Evolutionary conservation across 2,888 invertebrate genomes (phyloP).

Genomic region (Archips crataeganus): DNA sequence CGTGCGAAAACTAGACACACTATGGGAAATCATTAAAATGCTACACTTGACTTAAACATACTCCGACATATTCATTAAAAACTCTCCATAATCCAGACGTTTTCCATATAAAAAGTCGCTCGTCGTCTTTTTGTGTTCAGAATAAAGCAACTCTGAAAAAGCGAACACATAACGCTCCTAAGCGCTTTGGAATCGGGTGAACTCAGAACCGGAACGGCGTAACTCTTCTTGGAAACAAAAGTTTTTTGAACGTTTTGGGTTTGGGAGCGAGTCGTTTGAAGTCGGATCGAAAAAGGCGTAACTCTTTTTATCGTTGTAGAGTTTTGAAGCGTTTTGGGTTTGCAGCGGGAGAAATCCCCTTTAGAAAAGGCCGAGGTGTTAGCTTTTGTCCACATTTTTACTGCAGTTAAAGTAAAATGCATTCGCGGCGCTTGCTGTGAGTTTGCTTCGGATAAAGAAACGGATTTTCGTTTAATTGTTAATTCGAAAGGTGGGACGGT

Average conservation of each 20-base stretch:
- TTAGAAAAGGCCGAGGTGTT: slow-evolving; percentile 38
- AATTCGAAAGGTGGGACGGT: neutral
- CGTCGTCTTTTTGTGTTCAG: slow-evolving; percentile 31
- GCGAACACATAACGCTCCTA: slow-evolving; percentile 33
- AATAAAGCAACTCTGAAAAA: slow-evolving; percentile 38
- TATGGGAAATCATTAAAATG: neutral
- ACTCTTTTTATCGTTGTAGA: slow-evolving; percentile 5
- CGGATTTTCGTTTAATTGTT: neutral
- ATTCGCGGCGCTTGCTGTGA: slow-evolving; percentile 11
- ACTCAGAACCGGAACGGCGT: slow-evolving; percentile 1
- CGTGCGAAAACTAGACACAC: neutral
- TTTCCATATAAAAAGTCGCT: slow-evolving; percentile 26
- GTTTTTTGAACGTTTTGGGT: neutral
- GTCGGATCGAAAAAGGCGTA: slow-evolving; percentile 10
- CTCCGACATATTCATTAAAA: slow-evolving; percentile 7
- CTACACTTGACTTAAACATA: neutral
- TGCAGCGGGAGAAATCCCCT: slow-evolving; percentile 5
- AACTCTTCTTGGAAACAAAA: neutral
- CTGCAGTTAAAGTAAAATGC: slow-evolving; percentile 17
- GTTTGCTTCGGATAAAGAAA: slow-evolving; percentile 7
- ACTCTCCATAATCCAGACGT: slow-evolving; percentile 20
- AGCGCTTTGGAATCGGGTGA: slow-evolving; percentile 26
- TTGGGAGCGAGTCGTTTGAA: neutral
- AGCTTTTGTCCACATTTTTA: slow-evolving; percentile 37
- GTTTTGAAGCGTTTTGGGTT: slow-evolving; percentile 1